A percentile compares a stretch with the other conserved stretches of the same genome.
Evolutionary conservation across 1,140 invertebrate genomes (phyloP).

Genomic region (Drosophila funebris): DNA sequence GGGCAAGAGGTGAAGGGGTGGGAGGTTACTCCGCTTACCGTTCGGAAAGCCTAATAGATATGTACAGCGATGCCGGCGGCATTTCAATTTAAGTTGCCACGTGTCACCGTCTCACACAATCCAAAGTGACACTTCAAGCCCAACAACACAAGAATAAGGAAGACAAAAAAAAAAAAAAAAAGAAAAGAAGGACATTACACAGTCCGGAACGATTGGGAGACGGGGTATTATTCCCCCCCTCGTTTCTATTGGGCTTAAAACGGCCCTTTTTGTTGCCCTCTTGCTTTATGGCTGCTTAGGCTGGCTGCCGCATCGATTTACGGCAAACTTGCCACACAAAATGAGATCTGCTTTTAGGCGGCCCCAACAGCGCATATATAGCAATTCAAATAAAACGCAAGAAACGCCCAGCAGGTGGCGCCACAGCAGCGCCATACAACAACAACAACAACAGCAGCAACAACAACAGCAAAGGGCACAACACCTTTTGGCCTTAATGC

Average conservation of each 20-base stretch:
- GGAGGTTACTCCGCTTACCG: background rate
- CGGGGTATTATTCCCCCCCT: background rate
- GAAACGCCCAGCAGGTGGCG: conserved; percentile 60
- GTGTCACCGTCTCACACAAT: conserved; percentile 73
- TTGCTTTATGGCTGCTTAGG: conserved; percentile 70
- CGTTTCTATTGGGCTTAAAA: conserved; percentile 21
- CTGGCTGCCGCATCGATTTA: conserved; percentile 76
- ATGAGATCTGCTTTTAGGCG: conserved; percentile 52
- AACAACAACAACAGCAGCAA: conserved; percentile 7
- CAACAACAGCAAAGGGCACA: conserved; percentile 16
- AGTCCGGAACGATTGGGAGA: background rate
- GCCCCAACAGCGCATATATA: conserved; percentile 42
- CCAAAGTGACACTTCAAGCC: conserved; percentile 72
- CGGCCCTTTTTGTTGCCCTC: conserved; percentile 44
- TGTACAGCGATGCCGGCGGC: conserved; percentile 72
- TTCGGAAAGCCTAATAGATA: conserved; percentile 59
- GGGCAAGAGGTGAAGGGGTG: background rate
- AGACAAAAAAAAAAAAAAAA: background rate
- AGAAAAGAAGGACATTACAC: conserved; percentile 7
- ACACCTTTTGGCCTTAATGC: conserved; percentile 60
- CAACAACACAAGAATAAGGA: background rate
- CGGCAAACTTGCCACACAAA: conserved; percentile 68
- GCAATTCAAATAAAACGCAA: conserved; percentile 59
- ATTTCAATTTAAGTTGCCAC: conserved; percentile 79
- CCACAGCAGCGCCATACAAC: conserved; percentile 25